These are phyloP conservation scores for Acrobasis suavella DNA, from an alignment of 2,888 invertebrate genomes.

Conservation along the genomic window DNA sequence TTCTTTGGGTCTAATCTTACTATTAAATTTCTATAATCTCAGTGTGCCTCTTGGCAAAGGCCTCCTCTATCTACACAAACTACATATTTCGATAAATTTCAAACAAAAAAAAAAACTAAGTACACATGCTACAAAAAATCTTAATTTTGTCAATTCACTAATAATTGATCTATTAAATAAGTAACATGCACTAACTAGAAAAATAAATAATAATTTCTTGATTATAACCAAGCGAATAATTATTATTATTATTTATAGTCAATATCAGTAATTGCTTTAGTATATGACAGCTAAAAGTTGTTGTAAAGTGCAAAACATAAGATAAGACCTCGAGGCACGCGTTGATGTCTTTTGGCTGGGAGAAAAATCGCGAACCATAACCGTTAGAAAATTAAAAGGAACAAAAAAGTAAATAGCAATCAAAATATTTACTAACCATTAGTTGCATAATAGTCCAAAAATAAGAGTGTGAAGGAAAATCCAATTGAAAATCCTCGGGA, in stretches of 20 bases:
- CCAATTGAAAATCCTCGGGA: conserved; percentile 43
- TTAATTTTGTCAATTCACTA: too few species aligned
- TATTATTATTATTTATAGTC: background rate
- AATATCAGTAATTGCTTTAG: background rate
- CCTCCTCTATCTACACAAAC: too few species aligned
- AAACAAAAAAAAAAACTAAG: too few species aligned
- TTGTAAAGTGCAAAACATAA: conserved; percentile 7
- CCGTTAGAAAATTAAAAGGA: conserved; percentile 17
- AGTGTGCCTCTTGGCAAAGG: too few species aligned
- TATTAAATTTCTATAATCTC: too few species aligned
- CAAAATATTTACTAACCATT: conserved; percentile 58
- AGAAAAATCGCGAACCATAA: conserved; percentile 32
- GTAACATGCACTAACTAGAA: too few species aligned
- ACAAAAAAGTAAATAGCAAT: conserved; percentile 23
- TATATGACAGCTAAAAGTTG: background rate
- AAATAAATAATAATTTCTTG: too few species aligned
- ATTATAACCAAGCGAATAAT: too few species aligned
- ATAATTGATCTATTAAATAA: too few species aligned
- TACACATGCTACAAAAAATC: too few species aligned
- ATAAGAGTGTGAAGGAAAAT: conserved; percentile 50
- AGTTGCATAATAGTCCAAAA: conserved; percentile 53
- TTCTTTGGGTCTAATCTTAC: too few species aligned
- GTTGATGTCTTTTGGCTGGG: conserved; percentile 76
- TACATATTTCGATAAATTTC: too few species aligned
- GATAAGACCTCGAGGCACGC: conserved; percentile 45